Conservation (phyloP, 2,888 invertebrate species). For the Troides oblongomaculatus region DNA sequence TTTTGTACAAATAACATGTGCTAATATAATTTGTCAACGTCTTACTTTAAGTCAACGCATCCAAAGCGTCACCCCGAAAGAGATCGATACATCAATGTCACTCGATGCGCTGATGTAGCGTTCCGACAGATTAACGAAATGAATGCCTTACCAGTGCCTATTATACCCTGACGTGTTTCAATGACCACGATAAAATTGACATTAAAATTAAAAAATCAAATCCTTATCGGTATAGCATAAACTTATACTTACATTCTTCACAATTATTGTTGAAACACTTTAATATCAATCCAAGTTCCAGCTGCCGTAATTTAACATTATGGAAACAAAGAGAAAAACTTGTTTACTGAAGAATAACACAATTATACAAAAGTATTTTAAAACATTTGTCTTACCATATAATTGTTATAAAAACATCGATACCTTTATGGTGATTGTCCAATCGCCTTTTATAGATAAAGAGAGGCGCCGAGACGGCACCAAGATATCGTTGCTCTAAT, state of each 20-base stretch:
- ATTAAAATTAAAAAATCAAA: too few relatives aligned
- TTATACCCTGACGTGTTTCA: conserved; percentile 38
- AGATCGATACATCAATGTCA: conserved; percentile 61
- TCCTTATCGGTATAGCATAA: too few relatives aligned
- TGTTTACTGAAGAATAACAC: too few relatives aligned
- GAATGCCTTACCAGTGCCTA: conserved; percentile 47
- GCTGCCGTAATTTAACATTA: too few relatives aligned
- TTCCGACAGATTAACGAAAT: conserved; percentile 52
- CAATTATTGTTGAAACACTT: too few relatives aligned
- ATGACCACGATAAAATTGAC: background rate
- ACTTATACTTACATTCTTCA: too few relatives aligned
- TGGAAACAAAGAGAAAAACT: too few relatives aligned
- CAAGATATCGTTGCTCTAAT: conserved; percentile 12
- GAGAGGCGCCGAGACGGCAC: conserved; percentile 20
- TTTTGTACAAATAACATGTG: conserved; percentile 5
- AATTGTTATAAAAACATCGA: background rate
- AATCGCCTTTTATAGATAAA: background rate
- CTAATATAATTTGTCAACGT: conserved; percentile 21
- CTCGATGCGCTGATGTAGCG: conserved; percentile 37
- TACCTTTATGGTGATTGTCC: conserved; percentile 8
- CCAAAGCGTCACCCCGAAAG: conserved; percentile 37
- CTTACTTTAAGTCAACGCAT: conserved; percentile 32
- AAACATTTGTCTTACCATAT: background rate
- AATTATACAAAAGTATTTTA: conserved; percentile 1
- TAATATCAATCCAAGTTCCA: too few relatives aligned